Evolutionary conservation across 2,113 vertebrate genomes (phyloP).

Genomic region (Amphilophus citrinellus): DNA sequence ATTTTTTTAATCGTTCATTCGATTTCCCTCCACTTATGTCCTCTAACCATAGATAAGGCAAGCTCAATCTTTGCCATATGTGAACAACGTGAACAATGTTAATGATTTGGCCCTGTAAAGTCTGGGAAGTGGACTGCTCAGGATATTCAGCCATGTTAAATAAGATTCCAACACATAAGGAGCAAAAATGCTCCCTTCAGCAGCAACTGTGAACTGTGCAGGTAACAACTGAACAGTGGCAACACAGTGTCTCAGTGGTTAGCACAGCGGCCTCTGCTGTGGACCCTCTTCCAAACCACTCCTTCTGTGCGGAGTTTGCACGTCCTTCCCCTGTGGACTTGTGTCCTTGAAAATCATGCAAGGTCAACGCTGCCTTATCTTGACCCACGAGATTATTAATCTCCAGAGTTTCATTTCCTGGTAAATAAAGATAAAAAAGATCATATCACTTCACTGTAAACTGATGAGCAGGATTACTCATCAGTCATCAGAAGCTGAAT

Average conservation of each 20-base stretch:
- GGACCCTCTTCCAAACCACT: not conserved
- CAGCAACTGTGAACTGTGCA: not conserved
- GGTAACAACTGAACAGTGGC: constrained; percentile 1
- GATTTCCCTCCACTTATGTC: not conserved
- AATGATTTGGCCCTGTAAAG: too few species aligned
- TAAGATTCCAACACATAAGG: not conserved
- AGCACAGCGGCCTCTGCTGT: not conserved
- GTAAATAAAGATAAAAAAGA: not conserved
- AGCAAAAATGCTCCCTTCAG: not conserved
- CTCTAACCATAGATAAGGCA: too few species aligned
- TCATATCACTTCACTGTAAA: constrained; percentile 1
- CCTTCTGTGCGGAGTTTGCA: not conserved
- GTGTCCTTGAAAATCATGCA: not conserved
- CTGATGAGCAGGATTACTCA: not conserved
- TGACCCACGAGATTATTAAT: not conserved
- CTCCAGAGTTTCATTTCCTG: not conserved
- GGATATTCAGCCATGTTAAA: not conserved
- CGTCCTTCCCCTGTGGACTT: not conserved
- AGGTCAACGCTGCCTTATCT: not conserved
- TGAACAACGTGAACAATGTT: too few species aligned
- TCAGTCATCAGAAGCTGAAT: constrained; percentile 3
- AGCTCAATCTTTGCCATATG: too few species aligned
- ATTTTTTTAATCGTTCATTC: not conserved
- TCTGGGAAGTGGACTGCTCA: too few species aligned
- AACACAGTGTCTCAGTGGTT: not conserved